Conservation (phyloP, 1,140 invertebrate species). For the Kradibia gibbosae region DNA sequence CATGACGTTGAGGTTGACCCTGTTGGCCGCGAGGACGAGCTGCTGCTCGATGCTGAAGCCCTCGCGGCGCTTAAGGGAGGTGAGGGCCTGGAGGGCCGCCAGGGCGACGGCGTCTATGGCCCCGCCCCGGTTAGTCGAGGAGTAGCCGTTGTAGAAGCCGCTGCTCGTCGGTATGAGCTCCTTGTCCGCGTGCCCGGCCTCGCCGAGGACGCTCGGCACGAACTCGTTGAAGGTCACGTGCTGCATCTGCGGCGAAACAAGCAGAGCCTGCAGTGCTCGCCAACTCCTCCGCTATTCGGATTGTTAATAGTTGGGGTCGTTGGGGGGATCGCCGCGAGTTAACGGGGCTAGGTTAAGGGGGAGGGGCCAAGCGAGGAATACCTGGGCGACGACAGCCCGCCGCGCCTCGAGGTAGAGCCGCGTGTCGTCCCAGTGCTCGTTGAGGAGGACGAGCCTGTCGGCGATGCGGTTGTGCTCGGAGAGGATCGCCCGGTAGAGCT, state of each 20-base stretch:
- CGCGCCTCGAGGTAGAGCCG: constrained; percentile 85
- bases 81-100: constrained; percentile 82
- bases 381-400: constrained; percentile 81
- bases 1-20: constrained; percentile 60
- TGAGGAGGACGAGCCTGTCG: constrained; percentile 79
- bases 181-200: constrained; percentile 78
- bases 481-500: constrained; percentile 81
- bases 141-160: constrained; percentile 85
- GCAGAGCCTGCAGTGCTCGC: neutral
- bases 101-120: constrained; percentile 83
- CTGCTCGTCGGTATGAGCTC: constrained; percentile 77
- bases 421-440: constrained; percentile 90
- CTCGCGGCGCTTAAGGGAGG: constrained; percentile 77
- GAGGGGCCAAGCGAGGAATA: neutral
- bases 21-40: constrained; percentile 63
- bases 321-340: too few relatives aligned
- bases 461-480: constrained; percentile 90
- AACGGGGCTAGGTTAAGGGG: too few relatives aligned
- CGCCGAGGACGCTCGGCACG: constrained; percentile 84
- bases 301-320: too few relatives aligned
- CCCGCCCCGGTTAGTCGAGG: constrained; percentile 84
- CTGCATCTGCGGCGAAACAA: constrained; percentile 76
- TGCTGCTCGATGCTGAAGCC: constrained; percentile 63
- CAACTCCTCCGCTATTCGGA: too few relatives aligned
- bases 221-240: constrained; percentile 91